A percentile compares a stretch with the other conserved stretches of the same genome.
Evolutionary conservation across 2,888 invertebrate genomes (phyloP).

Genomic region (Clistopyga incitator): DNA sequence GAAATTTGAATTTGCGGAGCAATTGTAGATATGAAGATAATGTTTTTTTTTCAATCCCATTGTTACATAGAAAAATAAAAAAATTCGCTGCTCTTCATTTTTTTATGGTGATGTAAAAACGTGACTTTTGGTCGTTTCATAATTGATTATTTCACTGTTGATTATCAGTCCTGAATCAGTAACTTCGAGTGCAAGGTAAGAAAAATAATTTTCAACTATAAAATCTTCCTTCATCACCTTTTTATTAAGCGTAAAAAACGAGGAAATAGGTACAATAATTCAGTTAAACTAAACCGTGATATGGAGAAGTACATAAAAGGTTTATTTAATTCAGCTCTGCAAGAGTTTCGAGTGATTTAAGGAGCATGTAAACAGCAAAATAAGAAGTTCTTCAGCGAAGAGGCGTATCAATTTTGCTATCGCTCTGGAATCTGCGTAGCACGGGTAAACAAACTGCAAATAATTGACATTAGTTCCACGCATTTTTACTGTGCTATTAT

Average conservation of each 20-base stretch:
- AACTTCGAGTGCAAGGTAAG: background rate
- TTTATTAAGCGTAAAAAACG: background rate
- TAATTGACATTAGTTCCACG: conserved; percentile 41
- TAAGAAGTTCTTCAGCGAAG: background rate
- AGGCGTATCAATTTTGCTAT: background rate
- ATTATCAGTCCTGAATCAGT: too few species aligned
- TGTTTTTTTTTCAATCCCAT: too few species aligned
- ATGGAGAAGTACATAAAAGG: background rate
- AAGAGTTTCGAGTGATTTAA: background rate
- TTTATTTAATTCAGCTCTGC: background rate
- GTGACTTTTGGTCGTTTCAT: background rate
- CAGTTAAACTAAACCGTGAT: background rate
- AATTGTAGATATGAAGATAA: too few species aligned
- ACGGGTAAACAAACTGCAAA: conserved; percentile 25
- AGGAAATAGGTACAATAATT: background rate
- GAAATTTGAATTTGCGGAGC: too few species aligned
- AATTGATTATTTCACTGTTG: background rate
- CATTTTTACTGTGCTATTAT: conserved; percentile 6
- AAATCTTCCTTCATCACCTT: background rate
- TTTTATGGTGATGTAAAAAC: too few species aligned
- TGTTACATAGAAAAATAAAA: too few species aligned
- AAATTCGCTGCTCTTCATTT: too few species aligned
- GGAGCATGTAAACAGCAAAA: background rate
- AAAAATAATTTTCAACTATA: background rate
- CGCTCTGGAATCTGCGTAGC: background rate